Conservation (phyloP, 2,797 vertebrate species). For the Molothrus ater region DNA sequence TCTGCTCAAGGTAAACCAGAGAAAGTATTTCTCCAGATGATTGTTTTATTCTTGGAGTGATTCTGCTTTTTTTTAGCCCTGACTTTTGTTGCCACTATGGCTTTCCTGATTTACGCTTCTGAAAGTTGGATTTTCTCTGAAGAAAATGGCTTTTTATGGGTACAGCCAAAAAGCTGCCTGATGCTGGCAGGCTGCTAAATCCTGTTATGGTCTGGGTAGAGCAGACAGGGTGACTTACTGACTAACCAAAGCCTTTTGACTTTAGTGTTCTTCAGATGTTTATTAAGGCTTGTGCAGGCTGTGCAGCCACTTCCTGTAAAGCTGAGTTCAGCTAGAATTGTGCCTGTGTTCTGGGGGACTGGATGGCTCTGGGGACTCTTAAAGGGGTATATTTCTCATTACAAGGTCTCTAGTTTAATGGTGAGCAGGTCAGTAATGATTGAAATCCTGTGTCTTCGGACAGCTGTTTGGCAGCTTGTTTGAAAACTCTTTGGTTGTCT, state of each 20-base stretch:
- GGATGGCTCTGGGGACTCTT: neutral
- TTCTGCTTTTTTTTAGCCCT: neutral
- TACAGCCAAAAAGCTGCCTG: neutral
- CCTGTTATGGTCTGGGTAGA: neutral
- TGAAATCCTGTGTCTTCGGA: neutral
- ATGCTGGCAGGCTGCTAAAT: neutral
- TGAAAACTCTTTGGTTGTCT: neutral
- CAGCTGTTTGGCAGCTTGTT: neutral
- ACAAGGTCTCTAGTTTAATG: neutral
- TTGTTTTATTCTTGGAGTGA: neutral
- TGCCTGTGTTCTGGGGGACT: neutral
- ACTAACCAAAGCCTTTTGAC: neutral
- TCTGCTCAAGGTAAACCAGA: constrained; percentile 88
- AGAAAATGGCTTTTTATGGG: neutral
- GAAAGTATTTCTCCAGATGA: neutral
- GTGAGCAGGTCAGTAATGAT: neutral
- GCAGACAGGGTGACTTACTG: neutral
- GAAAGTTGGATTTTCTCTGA: neutral
- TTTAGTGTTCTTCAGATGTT: neutral
- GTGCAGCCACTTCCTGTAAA: neutral
- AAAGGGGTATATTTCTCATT: neutral
- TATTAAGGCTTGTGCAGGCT: neutral
- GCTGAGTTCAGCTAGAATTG: neutral
- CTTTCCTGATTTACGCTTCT: neutral
- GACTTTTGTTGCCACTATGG: neutral